Evolutionary conservation across 2,888 invertebrate genomes (phyloP).

Genomic region (Meteorus colon): DNA sequence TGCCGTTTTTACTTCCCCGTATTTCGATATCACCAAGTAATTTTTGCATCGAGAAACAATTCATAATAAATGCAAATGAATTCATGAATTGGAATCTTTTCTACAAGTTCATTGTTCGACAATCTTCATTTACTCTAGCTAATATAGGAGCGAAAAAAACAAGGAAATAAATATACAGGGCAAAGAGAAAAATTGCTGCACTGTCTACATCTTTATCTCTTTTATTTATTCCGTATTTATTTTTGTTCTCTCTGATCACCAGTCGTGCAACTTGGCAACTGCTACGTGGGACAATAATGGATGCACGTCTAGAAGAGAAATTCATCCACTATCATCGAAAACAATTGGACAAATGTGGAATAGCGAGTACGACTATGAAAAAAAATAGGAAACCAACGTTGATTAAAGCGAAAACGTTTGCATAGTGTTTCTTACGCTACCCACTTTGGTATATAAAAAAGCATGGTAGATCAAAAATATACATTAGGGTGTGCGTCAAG

Average conservation of each 20-base stretch:
- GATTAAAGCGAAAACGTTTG: conserved; percentile 5
- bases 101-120: not conserved
- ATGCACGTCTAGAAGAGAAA: conserved; percentile 32
- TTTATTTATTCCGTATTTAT: conserved; percentile 9
- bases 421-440: conserved; percentile 10
- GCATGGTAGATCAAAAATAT: conserved; percentile 70
- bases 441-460: conserved; percentile 49
- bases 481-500: conserved; percentile 60
- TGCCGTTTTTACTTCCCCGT: not conserved
- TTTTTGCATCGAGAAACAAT: not conserved
- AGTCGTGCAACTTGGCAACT: conserved; percentile 39
- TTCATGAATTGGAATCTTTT: conserved; percentile 2
- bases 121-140: conserved; percentile 19
- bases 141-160: not conserved
- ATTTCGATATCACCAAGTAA: not conserved
- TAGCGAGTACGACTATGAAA: conserved; percentile 25
- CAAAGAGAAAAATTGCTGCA: conserved; percentile 19
- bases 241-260: conserved; percentile 17
- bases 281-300: conserved; percentile 46
- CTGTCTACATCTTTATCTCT: conserved; percentile 9
- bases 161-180: conserved; percentile 22
- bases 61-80: not conserved
- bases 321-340: conserved; percentile 47
- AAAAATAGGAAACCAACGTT: conserved; percentile 31
- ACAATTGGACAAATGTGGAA: conserved; percentile 44